Evolutionary conservation across 2,113 vertebrate species (phyloP), one percentile per base, ranked within the genome.

Genomic region (Platysternon megacephalum): DNA sequence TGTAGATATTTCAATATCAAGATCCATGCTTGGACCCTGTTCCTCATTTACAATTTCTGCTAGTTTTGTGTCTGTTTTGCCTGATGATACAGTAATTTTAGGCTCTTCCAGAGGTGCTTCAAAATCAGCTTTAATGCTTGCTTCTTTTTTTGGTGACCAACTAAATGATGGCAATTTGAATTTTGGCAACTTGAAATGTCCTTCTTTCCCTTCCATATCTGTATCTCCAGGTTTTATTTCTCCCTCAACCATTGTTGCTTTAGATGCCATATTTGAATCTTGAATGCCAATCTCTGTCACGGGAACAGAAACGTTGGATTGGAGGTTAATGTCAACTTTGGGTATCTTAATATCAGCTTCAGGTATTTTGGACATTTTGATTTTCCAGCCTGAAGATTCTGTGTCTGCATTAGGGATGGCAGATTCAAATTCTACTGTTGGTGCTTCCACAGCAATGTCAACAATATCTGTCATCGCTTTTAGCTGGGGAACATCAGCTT

Each of bases 161-260:
- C 78, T 95, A 84, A 98, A 96, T 11, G 97, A 97, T 0, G 97
- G 98, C 3, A 98, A 88, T 89, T 97, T 98, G 55, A 98, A 91
- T 86, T 92, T 96, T 8, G 98, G 95, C 58, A 90, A 88, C 89
- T 97, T 98, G 58, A 98, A 97, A 53, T 97, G 95, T 29, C 97
- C 94, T 32, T 95, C 96, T 84, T 96, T 97, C 10, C 89, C 95
- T 46, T 97, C 96, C 19, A 11, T 49, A 3, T 95, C 94, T 61
- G 56, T 44, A 17, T 56, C 89, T 35, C 29, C 80, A 21, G 28
- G 42, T 3, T 91, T 89, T 29, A 55, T 46, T 55, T 81, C 93
- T 49, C 49, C 84, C 24, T 74, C 89, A 1, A 6, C 7, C n/a
- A 24, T 53, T 21, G 26, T 5, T 4, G 1, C 1, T 32, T 0